Evolutionary conservation across 2,888 invertebrate genomes (phyloP), one percentile per base, ranked within the genome.

Genomic region (Herminia tarsipennalis): DNA sequence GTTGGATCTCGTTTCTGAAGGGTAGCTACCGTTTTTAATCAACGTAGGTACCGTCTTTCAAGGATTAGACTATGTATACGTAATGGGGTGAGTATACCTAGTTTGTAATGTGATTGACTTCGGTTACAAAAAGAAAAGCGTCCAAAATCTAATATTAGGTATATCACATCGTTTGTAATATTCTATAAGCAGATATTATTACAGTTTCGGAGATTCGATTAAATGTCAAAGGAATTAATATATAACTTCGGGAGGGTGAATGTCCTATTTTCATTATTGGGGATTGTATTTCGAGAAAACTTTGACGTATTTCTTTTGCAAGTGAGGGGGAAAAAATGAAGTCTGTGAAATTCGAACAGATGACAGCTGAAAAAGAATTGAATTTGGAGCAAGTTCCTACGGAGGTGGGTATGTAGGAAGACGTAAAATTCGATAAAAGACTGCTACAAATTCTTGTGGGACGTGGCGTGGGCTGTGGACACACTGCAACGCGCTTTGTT

Each of bases 321-420:
- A 51, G 55, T 66, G 63, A 58, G 70, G 72, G 72, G 27, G 50
- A 55, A 61, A 58, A 46, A 41, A 60, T 48, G 53, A 62, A 41
- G 46, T 55, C 42, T 29, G 36, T 38, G 47, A 50, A 51, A 58
- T 62, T 82, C 71, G 77, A 78, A 78, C 78, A 86, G 67, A 70
- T 80, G 82, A 82, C 81, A 83, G 76, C 73, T 78, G 74, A 75
- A 76, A 57, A 74, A 67, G 79, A 83, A 85, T 84, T 71, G 75
- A 81, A 80, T 81, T 82, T 78, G 69, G 64, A 66, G 45, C 45
- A 59, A 51, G 54, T 66, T 60, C 35, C 27, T 44, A 30, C 22
- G 33, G n/a, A n/a, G 41, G 37, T 41, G 40, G 51, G 53, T 42
- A 44, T 40, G 51, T 50, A 57, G 54, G 57, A 42, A 52, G 46